Base-by-base conservation (phyloP, 2,888 invertebrate species). In the Actias luna region DNA sequence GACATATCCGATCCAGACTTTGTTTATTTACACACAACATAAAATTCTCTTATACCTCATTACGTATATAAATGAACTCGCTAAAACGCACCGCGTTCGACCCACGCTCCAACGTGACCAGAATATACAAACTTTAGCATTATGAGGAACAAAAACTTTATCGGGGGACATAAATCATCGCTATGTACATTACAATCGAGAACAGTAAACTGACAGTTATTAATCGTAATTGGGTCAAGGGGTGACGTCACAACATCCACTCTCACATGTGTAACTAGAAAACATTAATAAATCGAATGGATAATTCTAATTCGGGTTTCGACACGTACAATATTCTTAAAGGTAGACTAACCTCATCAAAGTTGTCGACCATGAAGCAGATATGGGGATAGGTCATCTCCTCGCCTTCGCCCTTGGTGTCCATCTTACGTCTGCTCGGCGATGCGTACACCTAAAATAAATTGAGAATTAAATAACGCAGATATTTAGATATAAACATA, bases 381-480 rank as follows among this genome's bases (percentile, higher is more conserved):
- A 99, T 98, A 93, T 99, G 98, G 2, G 99, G 99, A 92, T 99
- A 99, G 52, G 99, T 98, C 88, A 99, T 99, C 93, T 99, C 99
- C 88, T 99, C 99, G 62, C 97, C 96, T 79, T 99, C 99, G 52
- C 99, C 99, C 89, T 99, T 99, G 14, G 97, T 97, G 88, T 99
- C 98, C 98, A 99, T 99, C 89, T 98, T 95, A 80, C 99, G 94
- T 61, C 98, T 95, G 87, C 98, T 98, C 10, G 99, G 99, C 58
- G 99, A 99, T 27, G 99, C 99, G 92, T 99, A 99, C 50, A 99
- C 99, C 93, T 93, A 81, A 64, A 52, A 52, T 27, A 16, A 46
- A 10, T 46, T 46, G n/a, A n/a, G n/a, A n/a, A n/a, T n/a, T n/a
- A n/a, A n/a, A n/a, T n/a, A n/a, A n/a, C n/a, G n/a, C n/a, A n/a